Base-by-base conservation (phyloP, 2,797 vertebrate genomes). In the Linurgus olivaceus region DNA sequence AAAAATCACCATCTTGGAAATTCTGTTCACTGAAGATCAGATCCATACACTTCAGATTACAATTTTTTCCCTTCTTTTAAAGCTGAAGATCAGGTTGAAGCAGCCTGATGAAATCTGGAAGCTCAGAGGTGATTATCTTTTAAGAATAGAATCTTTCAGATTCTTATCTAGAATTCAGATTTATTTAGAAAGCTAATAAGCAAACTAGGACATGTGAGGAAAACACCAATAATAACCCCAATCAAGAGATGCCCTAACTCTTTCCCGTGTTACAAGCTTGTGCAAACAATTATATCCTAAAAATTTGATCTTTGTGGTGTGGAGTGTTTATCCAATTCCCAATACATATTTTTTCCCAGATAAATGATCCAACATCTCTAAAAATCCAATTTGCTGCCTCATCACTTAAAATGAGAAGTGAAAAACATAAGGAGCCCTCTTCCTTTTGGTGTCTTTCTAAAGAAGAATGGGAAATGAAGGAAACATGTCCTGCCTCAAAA, bases 311-410 rank as follows among this genome's bases (percentile, higher is more conserved):
- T 83, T 65, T 26, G 7, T n/a, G 13, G 10, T 40, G 9, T 26
- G 28, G 8, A 7, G 0, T 1, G 8, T 15, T 63, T 44, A 35
- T 7, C n/a, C 35, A n/a, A 19, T 50, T 78, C 15, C 5, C 4
- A 74, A 37, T 9, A 45, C 0, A 6, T n/a, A 9, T 87, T 78
- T 68, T 65, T 86, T 13, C 7, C 18, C 62, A 71, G 57, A 67
- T 1, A 79, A 62, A 54, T 17, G 19, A 67, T 37, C 16, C 37
- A 83, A 17, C 23, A 21, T 15, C 28, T 63, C 25, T 51, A 70
- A 79, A 79, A 88, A 59, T n/a, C 33, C 44, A n/a, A 2, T 20
- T 26, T 71, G 25, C 24, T 55, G 26, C 25, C 28, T 17, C 40
- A 59, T 48, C 35, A 57, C 17, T 84, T 44, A 38, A 66, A 77